Evolutionary conservation across 2,113 vertebrate species (phyloP).

Genomic region (Sclerurus mexicanus): DNA sequence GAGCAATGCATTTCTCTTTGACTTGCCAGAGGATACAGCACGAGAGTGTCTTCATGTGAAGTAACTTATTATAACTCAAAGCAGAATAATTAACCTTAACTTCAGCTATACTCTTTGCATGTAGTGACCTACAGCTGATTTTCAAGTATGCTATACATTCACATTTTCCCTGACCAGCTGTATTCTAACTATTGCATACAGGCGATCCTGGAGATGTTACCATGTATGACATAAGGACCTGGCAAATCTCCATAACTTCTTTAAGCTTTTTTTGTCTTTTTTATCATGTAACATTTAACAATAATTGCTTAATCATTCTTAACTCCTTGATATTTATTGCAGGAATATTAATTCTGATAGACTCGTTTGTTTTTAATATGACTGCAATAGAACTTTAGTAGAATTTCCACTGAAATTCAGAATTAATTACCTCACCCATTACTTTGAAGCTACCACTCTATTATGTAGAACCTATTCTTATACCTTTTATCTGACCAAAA

Average conservation of each 20-base stretch:
- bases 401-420: constrained; percentile 56
- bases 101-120: neutral
- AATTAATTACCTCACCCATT: constrained; percentile 59
- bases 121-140: neutral
- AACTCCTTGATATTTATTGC: constrained; percentile 56
- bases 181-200: neutral
- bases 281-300: constrained; percentile 19
- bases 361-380: constrained; percentile 47
- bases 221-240: neutral
- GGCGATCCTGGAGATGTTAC: neutral
- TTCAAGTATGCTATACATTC: neutral
- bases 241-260: neutral
- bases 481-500: neutral
- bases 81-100: neutral
- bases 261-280: constrained; percentile 5
- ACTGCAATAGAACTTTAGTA: constrained; percentile 43
- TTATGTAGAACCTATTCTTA: neutral
- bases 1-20: neutral
- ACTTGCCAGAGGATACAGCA: neutral
- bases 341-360: constrained; percentile 59
- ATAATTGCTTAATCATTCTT: constrained; percentile 51
- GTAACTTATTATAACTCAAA: neutral
- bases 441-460: constrained; percentile 32
- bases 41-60: neutral
- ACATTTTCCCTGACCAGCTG: neutral